Evolutionary conservation across 2,888 invertebrate species (phyloP).

Genomic region (Molanna angustata): DNA sequence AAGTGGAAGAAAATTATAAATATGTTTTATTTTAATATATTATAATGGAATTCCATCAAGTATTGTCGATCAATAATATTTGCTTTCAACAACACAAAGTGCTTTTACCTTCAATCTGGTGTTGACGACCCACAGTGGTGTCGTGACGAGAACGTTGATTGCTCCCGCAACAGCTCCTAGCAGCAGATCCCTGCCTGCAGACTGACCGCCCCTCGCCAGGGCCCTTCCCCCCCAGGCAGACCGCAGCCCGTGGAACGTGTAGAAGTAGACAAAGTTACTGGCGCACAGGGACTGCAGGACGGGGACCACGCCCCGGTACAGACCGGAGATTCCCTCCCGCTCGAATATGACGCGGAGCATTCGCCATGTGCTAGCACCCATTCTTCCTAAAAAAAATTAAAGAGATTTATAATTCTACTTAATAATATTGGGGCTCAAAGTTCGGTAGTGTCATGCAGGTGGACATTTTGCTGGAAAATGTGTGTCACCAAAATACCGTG

Average conservation of each 20-base stretch:
- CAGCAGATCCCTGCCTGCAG: conserved; percentile 69
- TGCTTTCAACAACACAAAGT: no score
- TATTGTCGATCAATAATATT: no score
- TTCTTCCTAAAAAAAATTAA: no score
- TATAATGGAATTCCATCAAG: no score
- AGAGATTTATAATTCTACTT: no score
- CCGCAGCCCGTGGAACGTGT: conserved; percentile 84
- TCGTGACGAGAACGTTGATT: conserved; percentile 80
- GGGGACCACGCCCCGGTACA: conserved; percentile 79
- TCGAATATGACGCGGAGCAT: conserved; percentile 54
- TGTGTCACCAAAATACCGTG: no score
- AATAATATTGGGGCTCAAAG: no score
- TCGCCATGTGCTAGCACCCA: conserved; percentile 17
- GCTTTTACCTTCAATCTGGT: conserved; percentile 75
- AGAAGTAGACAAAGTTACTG: conserved; percentile 94
- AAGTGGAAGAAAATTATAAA: no score
- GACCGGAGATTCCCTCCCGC: conserved; percentile 63
- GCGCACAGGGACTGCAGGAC: conserved; percentile 81
- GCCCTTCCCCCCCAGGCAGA: conserved; percentile 38
- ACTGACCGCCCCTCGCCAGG: conserved; percentile 43
- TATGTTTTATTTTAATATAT: no score
- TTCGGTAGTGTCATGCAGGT: no score
- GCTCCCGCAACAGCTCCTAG: conserved; percentile 78
- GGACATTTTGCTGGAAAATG: no score
- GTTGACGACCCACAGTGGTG: conserved; percentile 91